Percentiles rank a stretch among this genome's conserved stretches.
phyloP scores from a whole-genome alignment of 1,140 invertebrate species.

The Philaenus spumarius region DNA sequence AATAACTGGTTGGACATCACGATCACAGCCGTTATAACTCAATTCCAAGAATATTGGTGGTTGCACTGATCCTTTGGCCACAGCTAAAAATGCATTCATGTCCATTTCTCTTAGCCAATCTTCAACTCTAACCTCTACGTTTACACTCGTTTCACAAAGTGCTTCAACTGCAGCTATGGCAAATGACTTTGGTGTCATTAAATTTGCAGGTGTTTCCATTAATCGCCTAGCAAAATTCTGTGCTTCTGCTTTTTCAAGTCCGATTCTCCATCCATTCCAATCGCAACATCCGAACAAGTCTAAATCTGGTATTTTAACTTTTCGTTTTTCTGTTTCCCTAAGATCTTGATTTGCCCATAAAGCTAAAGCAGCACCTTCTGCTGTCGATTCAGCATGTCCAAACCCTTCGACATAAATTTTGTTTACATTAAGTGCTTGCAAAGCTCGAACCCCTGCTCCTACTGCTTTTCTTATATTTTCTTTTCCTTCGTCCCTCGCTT shows the following conservation, averaged over 20 bases:
- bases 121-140: slow-evolving; percentile 45
- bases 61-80: slow-evolving; percentile 52
- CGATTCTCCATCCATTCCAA: slow-evolving; percentile 47
- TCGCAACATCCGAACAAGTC: slow-evolving; percentile 33
- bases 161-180: slow-evolving; percentile 43
- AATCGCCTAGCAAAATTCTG: slow-evolving; percentile 54
- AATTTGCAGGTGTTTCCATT: slow-evolving; percentile 56
- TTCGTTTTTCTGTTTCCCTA: slow-evolving; percentile 11
- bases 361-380: slow-evolving; percentile 59
- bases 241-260: slow-evolving; percentile 47
- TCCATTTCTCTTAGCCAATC: slow-evolving; percentile 43
- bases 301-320: slow-evolving; percentile 13
- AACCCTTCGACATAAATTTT: slow-evolving; percentile 56
- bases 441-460: slow-evolving; percentile 52
- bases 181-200: slow-evolving; percentile 56
- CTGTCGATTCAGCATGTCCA: slow-evolving; percentile 62
- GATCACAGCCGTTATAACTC: slow-evolving; percentile 33
- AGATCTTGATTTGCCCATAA: slow-evolving; percentile 57
- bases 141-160: slow-evolving; percentile 40
- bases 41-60: slow-evolving; percentile 47
- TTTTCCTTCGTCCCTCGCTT: slow-evolving; percentile 58
- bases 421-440: slow-evolving; percentile 36
- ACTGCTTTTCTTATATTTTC: slow-evolving; percentile 59
- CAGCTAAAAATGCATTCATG: slow-evolving; percentile 56
- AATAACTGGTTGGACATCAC: slow-evolving; percentile 39